A percentile compares a stretch with the other conserved stretches of the same genome.
Evolutionary conservation across 1,140 invertebrate genomes (phyloP).

Genomic region (Trichonephila clavipes): DNA sequence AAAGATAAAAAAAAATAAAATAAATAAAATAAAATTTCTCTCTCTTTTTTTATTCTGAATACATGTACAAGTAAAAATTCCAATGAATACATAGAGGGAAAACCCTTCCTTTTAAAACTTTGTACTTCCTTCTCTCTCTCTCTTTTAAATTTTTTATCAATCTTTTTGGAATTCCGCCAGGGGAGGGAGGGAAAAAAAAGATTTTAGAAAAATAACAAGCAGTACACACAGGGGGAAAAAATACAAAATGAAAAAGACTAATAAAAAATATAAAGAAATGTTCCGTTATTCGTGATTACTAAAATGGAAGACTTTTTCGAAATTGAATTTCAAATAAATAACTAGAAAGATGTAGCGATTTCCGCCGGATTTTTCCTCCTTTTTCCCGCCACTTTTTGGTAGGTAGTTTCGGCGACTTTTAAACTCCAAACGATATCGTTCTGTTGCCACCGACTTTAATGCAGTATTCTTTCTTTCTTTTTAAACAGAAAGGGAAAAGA

Average conservation of each 20-base stretch:
- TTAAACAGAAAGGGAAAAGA: neutral
- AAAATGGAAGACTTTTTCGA: slow-evolving; percentile 59
- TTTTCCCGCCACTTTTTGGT: neutral
- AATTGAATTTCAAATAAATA: slow-evolving; percentile 72
- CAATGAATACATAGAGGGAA: slow-evolving; percentile 59
- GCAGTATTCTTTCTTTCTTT: neutral
- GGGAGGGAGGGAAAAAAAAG: neutral
- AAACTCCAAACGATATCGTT: neutral
- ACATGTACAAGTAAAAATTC: slow-evolving; percentile 51
- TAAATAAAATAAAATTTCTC: neutral
- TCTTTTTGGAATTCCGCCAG: slow-evolving; percentile 37
- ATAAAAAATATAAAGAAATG: slow-evolving; percentile 56
- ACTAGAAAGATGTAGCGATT: slow-evolving; percentile 23
- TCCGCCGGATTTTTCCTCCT: neutral
- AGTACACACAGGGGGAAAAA: neutral
- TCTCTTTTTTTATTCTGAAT: slow-evolving; percentile 34
- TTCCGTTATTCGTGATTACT: slow-evolving; percentile 57
- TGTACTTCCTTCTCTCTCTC: neutral
- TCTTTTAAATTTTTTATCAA: neutral
- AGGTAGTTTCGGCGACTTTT: neutral
- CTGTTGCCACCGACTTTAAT: neutral
- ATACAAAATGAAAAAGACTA: neutral
- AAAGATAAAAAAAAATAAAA: slow-evolving; percentile 23
- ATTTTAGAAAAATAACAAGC: slow-evolving; percentile 29
- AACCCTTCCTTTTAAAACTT: slow-evolving; percentile 60